Evolutionary conservation across 35 echinoderm and acorn worm genomes (phyloP).

Genomic region (Lytechinus pictus): DNA sequence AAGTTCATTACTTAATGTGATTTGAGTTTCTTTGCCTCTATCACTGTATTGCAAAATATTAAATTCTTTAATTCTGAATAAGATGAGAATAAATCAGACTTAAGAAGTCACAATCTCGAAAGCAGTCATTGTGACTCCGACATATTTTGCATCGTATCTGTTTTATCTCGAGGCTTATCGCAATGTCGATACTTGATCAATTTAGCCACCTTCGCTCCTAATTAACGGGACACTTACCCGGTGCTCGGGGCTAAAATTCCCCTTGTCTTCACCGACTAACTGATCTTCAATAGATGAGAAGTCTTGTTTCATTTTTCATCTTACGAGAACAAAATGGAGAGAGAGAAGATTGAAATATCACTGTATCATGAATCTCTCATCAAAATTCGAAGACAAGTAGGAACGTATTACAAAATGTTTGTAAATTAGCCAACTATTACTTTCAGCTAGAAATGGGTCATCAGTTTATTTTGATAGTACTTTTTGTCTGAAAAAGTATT

Average conservation of each 20-base stretch:
- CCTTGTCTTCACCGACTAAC: neutral
- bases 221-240: neutral
- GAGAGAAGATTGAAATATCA: too few species aligned
- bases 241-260: neutral
- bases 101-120: neutral
- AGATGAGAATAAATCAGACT: neutral
- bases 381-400: too few species aligned
- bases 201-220: neutral
- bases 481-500: too few species aligned
- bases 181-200: neutral
- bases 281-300: neutral
- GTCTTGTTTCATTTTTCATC: neutral
- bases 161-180: neutral
- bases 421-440: too few species aligned
- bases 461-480: too few species aligned
- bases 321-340: too few species aligned
- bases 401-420: too few species aligned
- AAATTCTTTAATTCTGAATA: neutral
- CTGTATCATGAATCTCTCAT: too few species aligned
- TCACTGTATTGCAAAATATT: too few species aligned
- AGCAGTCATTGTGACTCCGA: neutral
- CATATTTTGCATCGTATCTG: neutral
- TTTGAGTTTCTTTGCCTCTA: neutral
- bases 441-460: too few species aligned
- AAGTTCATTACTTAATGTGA: neutral